Evolutionary conservation across 2,888 invertebrate genomes (phyloP).

Genomic region (Ecdyonurus torrentis): DNA sequence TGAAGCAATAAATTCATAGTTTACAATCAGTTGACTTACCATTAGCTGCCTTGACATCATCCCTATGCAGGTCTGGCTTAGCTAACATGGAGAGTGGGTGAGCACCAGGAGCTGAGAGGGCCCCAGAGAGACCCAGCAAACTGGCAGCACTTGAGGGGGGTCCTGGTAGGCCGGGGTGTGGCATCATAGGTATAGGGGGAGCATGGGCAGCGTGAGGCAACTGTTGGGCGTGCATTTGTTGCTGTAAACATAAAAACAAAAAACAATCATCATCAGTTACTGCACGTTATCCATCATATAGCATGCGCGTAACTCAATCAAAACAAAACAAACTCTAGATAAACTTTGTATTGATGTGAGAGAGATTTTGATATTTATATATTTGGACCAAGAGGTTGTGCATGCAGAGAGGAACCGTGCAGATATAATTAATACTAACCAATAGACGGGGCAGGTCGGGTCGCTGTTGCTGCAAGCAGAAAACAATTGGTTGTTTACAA

Average conservation of each 20-base stretch:
- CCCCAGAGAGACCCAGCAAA: constrained; percentile 32
- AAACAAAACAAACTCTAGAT: too few species aligned
- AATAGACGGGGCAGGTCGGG: constrained; percentile 56
- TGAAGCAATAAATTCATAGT: too few species aligned
- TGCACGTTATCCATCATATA: too few species aligned
- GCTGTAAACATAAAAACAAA: constrained; percentile 37
- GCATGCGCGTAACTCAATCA: background rate
- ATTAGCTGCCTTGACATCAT: constrained; percentile 56
- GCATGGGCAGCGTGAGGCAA: constrained; percentile 54
- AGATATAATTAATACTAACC: constrained; percentile 22
- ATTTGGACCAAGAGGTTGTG: background rate
- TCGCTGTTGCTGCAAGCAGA: constrained; percentile 59
- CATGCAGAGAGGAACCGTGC: constrained; percentile 4
- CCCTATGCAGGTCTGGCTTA: constrained; percentile 60
- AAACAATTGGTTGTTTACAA: constrained; percentile 13
- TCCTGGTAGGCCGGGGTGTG: constrained; percentile 42
- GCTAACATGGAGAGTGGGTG: constrained; percentile 61
- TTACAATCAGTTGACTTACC: too few species aligned
- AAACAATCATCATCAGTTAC: background rate
- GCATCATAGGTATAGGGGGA: constrained; percentile 53
- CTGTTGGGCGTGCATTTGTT: constrained; percentile 89
- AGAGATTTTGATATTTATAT: too few species aligned
- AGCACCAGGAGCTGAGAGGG: constrained; percentile 47
- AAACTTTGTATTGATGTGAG: too few species aligned
- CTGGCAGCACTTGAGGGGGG: constrained; percentile 35